These are phyloP conservation scores for Atta texana DNA, from an alignment of 1,140 invertebrate species.

Conservation along the genomic window DNA sequence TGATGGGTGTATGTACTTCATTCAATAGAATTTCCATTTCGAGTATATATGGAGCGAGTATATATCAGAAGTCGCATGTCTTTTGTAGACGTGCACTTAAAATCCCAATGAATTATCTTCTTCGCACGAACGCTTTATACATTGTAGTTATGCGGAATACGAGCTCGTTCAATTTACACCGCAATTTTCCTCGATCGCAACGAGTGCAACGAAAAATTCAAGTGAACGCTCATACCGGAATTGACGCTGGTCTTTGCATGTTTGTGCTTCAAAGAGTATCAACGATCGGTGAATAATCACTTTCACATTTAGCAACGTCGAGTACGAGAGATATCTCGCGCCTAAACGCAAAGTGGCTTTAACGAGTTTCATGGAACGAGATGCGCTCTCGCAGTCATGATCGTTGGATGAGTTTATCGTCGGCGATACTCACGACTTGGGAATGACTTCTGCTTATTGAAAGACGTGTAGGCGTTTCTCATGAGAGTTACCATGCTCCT, in stretches of 20 bases:
- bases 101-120: neutral
- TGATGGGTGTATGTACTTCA: neutral
- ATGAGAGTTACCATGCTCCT: slow-evolving; percentile 28
- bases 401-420: slow-evolving; percentile 12
- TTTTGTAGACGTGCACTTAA: neutral
- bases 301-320: slow-evolving; percentile 44
- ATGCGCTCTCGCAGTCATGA: neutral
- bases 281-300: slow-evolving; percentile 36
- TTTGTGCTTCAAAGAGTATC: neutral
- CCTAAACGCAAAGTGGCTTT: slow-evolving; percentile 21
- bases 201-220: neutral
- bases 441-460: slow-evolving; percentile 43
- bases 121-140: neutral
- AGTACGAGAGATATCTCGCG: slow-evolving; percentile 8
- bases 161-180: neutral
- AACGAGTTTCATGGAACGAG: slow-evolving; percentile 30
- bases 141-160: slow-evolving; percentile 1
- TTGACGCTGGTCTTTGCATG: slow-evolving; percentile 14
- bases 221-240: neutral
- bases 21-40: neutral
- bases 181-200: neutral
- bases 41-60: neutral
- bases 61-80: neutral
- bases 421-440: slow-evolving; percentile 1
- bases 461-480: slow-evolving; percentile 32